Evolutionary conservation across 2,797 vertebrate genomes (phyloP).

Genomic region (Pelochelys cantorii): DNA sequence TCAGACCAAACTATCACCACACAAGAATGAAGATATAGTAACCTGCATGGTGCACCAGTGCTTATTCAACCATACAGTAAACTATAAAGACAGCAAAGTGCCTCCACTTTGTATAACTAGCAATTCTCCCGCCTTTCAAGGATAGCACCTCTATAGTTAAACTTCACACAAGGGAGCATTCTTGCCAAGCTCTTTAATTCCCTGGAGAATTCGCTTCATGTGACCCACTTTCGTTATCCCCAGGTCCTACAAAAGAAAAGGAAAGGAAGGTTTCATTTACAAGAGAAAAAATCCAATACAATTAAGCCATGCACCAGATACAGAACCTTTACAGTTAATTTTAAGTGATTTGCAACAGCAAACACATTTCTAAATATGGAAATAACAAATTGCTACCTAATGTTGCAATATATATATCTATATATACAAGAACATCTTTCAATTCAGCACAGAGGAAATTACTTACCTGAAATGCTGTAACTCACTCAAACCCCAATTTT

Average conservation of each 20-base stretch:
- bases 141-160: slow-evolving; percentile 80
- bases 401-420: neutral
- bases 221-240: slow-evolving; percentile 99
- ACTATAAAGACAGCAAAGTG: slow-evolving; percentile 52
- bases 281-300: neutral
- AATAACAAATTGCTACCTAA: neutral
- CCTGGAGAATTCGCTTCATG: slow-evolving; percentile 99
- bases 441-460: neutral
- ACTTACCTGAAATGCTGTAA: slow-evolving; percentile 57
- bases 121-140: slow-evolving; percentile 59
- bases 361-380: neutral
- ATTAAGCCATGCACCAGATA: slow-evolving; percentile 35
- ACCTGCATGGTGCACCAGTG: slow-evolving; percentile 55
- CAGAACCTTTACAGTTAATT: neutral
- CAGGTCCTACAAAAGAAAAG: slow-evolving; percentile 88
- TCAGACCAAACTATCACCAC: slow-evolving; percentile 64
- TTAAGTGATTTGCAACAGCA: neutral
- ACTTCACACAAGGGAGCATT: slow-evolving; percentile 87
- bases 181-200: slow-evolving; percentile 97
- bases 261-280: slow-evolving; percentile 31
- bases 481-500: neutral
- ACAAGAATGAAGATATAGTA: slow-evolving; percentile 49
- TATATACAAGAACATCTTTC: neutral
- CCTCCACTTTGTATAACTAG: slow-evolving; percentile 66
- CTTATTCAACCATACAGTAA: slow-evolving; percentile 68